Percentiles rank a stretch among this genome's conserved stretches.
These are phyloP conservation scores for Silurus lanzhouensis DNA, from an alignment of 2,797 vertebrate genomes.

Conservation along the genomic window DNA sequence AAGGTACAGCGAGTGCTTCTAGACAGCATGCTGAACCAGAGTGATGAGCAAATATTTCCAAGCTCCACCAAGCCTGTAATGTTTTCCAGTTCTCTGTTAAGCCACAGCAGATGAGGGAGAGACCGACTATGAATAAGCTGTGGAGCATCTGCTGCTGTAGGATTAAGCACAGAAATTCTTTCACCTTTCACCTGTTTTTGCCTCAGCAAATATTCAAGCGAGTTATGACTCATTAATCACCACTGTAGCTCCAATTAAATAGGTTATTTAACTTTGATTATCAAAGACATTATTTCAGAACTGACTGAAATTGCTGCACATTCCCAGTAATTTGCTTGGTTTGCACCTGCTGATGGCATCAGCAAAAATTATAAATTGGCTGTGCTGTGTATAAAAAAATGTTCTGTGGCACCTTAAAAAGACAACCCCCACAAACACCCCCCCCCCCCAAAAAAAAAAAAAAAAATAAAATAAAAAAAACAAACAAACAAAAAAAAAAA, in stretches of 20 bases:
- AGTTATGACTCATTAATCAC: slow-evolving; percentile 10
- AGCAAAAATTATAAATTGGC: background rate
- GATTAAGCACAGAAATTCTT: background rate
- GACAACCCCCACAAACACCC: background rate
- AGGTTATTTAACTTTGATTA: slow-evolving; percentile 30
- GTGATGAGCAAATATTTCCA: slow-evolving; percentile 17
- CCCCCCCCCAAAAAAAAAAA: background rate
- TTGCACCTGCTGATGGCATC: background rate
- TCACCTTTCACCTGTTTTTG: background rate
- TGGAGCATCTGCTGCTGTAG: background rate
- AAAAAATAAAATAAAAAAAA: background rate
- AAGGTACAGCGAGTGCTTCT: background rate
- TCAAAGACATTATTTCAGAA: slow-evolving; percentile 22
- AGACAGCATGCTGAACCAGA: background rate
- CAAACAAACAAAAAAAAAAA: background rate
- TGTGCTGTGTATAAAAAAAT: background rate
- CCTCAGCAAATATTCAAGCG: background rate
- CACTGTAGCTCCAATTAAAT: slow-evolving; percentile 14
- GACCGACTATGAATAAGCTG: background rate
- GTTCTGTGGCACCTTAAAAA: background rate
- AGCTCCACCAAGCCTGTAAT: slow-evolving; percentile 4
- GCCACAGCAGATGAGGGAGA: slow-evolving; percentile 13
- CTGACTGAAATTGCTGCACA: slow-evolving; percentile 17
- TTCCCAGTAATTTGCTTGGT: background rate
- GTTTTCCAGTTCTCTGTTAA: slow-evolving; percentile 11